A percentile compares a stretch with the other conserved stretches of the same genome.
These are phyloP conservation scores for Ptychadena robeensis DNA, from an alignment of 2,797 vertebrate species.

Conservation along the genomic window DNA sequence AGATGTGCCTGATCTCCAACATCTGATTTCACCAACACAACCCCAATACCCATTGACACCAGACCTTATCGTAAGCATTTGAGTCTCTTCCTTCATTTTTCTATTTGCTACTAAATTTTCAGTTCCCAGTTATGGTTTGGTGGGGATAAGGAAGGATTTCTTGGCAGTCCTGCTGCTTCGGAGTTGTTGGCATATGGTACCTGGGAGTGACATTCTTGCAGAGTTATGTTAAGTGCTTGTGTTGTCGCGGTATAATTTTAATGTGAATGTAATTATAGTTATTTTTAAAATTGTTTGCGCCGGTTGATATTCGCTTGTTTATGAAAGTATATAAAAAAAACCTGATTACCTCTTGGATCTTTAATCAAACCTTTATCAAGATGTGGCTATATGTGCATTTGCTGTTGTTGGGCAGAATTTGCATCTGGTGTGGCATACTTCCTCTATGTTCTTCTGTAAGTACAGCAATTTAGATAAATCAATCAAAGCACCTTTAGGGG, in stretches of 20 bases:
- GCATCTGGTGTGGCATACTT: conserved; percentile 13
- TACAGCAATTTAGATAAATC: conserved; percentile 1
- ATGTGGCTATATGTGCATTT: conserved; percentile 43
- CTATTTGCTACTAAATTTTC: background rate
- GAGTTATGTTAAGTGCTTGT: conserved; percentile 55
- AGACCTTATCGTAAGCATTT: background rate
- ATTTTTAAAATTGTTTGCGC: conserved; percentile 47
- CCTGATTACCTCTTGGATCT: conserved; percentile 57
- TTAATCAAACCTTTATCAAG: conserved; percentile 41
- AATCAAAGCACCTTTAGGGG: background rate
- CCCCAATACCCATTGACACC: no score
- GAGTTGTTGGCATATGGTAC: conserved; percentile 14
- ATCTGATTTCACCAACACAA: no score
- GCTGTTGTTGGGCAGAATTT: background rate
- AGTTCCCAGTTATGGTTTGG: background rate
- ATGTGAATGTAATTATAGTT: conserved; percentile 59
- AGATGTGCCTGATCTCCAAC: no score
- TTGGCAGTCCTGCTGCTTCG: conserved; percentile 45
- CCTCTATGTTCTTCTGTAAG: background rate
- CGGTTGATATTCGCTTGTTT: conserved; percentile 55
- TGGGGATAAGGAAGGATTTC: background rate
- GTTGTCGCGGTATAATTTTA: conserved; percentile 57
- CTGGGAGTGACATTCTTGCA: conserved; percentile 19
- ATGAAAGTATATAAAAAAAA: conserved; percentile 43
- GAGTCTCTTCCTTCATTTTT: background rate